These are phyloP conservation scores for Acipenser ruthenus DNA, from an alignment of 2,797 vertebrate species.

Conservation along the genomic window DNA sequence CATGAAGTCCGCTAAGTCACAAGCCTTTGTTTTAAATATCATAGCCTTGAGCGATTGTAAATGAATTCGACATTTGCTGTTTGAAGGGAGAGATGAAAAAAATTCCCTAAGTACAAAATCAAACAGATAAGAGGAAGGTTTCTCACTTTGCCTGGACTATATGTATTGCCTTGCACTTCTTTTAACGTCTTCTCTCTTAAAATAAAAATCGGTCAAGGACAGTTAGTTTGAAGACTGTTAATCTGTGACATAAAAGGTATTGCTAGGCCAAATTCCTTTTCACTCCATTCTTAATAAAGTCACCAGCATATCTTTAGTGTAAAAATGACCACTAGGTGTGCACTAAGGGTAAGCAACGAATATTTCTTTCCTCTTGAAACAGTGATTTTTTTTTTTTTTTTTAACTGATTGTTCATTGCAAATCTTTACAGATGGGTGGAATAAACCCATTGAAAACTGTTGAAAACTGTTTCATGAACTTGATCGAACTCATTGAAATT, in stretches of 20 bases:
- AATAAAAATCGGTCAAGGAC: slow-evolving; percentile 56
- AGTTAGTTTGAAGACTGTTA: slow-evolving; percentile 43
- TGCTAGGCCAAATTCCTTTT: slow-evolving; percentile 28
- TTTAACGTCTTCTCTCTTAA: slow-evolving; percentile 65
- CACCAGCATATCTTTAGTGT: too few relatives aligned
- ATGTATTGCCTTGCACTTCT: slow-evolving; percentile 56
- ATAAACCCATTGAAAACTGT: too few relatives aligned
- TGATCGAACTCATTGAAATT: too few relatives aligned
- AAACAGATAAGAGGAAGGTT: slow-evolving; percentile 67
- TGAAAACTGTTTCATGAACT: too few relatives aligned
- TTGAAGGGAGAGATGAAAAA: slow-evolving; percentile 74
- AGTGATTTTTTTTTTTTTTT: too few relatives aligned
- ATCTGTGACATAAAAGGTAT: slow-evolving; percentile 36
- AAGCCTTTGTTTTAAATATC: slow-evolving; percentile 65
- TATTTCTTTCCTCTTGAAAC: too few relatives aligned
- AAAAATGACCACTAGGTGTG: too few relatives aligned
- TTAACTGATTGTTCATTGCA: too few relatives aligned
- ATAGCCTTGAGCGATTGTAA: slow-evolving; percentile 67
- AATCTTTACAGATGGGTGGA: too few relatives aligned
- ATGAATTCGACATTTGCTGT: slow-evolving; percentile 71
- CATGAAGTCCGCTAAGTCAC: slow-evolving; percentile 51
- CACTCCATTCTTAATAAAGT: not conserved
- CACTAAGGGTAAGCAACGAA: too few relatives aligned
- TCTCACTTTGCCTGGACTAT: slow-evolving; percentile 62
- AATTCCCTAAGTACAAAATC: slow-evolving; percentile 73